Conservation (phyloP, 2,797 vertebrate genomes). For the Clarias laeviceps region DNA sequence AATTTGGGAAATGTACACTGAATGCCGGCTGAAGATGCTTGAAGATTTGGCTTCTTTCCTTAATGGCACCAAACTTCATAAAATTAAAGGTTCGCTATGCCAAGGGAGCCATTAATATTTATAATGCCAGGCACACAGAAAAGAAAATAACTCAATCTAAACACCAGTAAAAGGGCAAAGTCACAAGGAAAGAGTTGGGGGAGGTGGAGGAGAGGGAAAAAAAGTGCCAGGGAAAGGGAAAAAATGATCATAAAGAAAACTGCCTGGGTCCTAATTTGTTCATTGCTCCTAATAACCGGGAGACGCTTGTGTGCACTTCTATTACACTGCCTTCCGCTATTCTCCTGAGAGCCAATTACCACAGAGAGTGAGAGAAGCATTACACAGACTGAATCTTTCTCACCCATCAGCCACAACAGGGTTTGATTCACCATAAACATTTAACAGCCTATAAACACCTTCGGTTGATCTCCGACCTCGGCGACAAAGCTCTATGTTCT, state of each 20-base stretch:
- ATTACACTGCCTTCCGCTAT: constrained; percentile 62
- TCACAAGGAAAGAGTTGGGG: constrained; percentile 15
- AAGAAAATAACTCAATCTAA: constrained; percentile 49
- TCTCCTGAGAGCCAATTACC: constrained; percentile 77
- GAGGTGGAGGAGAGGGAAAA: not conserved
- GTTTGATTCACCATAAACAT: constrained; percentile 37
- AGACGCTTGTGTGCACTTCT: constrained; percentile 69
- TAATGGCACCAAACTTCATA: constrained; percentile 44
- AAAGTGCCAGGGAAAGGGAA: constrained; percentile 34
- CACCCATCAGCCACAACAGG: not conserved
- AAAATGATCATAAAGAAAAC: constrained; percentile 58
- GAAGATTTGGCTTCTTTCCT: not conserved
- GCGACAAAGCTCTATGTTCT: not conserved
- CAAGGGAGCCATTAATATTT: constrained; percentile 51
- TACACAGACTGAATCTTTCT: constrained; percentile 34
- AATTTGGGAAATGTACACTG: not conserved
- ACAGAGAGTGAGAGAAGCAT: constrained; percentile 56
- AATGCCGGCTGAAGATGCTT: constrained; percentile 23
- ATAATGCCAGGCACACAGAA: constrained; percentile 45
- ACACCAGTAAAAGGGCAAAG: constrained; percentile 50
- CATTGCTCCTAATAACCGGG: constrained; percentile 73
- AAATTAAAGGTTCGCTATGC: constrained; percentile 44
- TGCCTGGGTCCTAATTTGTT: constrained; percentile 59
- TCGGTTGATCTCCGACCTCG: constrained; percentile 3
- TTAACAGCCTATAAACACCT: constrained; percentile 46